A percentile compares a stretch with the other conserved stretches of the same genome.
Evolutionary conservation across 2,888 invertebrate species (phyloP).

Genomic region (Tyria jacobaeae): DNA sequence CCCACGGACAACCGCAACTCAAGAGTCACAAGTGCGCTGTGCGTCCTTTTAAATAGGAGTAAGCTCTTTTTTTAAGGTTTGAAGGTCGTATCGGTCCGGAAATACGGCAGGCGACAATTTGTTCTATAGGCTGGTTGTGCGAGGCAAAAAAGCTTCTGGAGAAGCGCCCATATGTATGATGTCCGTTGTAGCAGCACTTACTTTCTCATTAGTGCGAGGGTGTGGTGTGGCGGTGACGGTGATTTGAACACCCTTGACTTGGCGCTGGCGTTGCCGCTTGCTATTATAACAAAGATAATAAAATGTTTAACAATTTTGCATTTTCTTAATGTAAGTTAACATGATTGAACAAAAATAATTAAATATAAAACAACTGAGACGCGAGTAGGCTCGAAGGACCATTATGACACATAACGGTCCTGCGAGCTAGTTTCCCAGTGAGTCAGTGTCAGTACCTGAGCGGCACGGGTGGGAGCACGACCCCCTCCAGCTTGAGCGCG

Average conservation of each 20-base stretch:
- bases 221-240: slow-evolving; percentile 81
- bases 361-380: neutral
- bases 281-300: slow-evolving; percentile 41
- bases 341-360: neutral
- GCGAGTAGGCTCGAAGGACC: neutral
- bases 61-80: too few species aligned
- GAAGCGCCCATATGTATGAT: too few species aligned
- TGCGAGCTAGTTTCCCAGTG: too few species aligned
- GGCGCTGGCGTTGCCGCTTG: slow-evolving; percentile 67
- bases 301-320: neutral
- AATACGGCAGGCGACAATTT: too few species aligned
- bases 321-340: neutral
- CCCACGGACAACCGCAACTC: too few species aligned
- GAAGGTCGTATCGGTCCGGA: too few species aligned
- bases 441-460: slow-evolving; percentile 88
- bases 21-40: too few species aligned
- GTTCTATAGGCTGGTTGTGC: too few species aligned
- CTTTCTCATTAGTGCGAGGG: slow-evolving; percentile 79
- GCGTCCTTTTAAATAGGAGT: too few species aligned
- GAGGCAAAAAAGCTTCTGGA: too few species aligned
- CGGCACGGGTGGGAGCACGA: slow-evolving; percentile 90
- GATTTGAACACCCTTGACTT: slow-evolving; percentile 80
- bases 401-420: too few species aligned
- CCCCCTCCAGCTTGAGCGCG: slow-evolving; percentile 97
- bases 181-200: slow-evolving; percentile 32